Conservation (phyloP, 2,888 invertebrate species). For the Lithophane ornitopus region DNA sequence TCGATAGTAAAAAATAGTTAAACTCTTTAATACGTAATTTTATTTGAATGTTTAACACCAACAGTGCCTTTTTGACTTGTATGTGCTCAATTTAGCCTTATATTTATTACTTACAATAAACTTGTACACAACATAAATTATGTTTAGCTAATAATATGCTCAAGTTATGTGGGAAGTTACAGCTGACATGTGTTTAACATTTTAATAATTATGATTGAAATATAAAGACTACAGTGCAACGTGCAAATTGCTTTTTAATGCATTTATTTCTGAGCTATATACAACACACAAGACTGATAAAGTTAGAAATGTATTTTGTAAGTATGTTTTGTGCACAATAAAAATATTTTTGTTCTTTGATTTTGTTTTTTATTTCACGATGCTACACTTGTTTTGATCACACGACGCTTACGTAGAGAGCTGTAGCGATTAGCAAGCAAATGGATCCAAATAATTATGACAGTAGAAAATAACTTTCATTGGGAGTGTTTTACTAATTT, state of each 20-base stretch:
- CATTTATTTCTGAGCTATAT: slow-evolving; percentile 89
- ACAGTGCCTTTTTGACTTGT: slow-evolving; percentile 54
- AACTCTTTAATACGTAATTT: slow-evolving; percentile 33
- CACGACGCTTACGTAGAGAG: slow-evolving; percentile 62
- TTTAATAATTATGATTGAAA: slow-evolving; percentile 67
- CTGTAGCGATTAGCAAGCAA: slow-evolving; percentile 80
- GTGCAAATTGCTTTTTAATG: slow-evolving; percentile 84
- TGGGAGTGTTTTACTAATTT: slow-evolving; percentile 54
- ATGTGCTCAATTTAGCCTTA: slow-evolving; percentile 52
- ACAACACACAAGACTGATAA: slow-evolving; percentile 90
- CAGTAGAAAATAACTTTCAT: slow-evolving; percentile 37
- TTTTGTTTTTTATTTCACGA: slow-evolving; percentile 84
- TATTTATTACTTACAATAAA: slow-evolving; percentile 30
- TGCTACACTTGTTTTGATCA: slow-evolving; percentile 62
- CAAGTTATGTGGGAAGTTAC: slow-evolving; percentile 80
- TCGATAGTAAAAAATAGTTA: slow-evolving; percentile 16
- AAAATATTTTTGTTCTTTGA: slow-evolving; percentile 86
- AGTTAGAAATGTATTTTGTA: slow-evolving; percentile 87
- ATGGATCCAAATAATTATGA: slow-evolving; percentile 74
- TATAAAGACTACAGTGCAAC: slow-evolving; percentile 68
- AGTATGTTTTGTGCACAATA: slow-evolving; percentile 90
- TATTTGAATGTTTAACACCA: slow-evolving; percentile 27
- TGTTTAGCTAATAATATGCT: slow-evolving; percentile 68
- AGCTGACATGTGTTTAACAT: slow-evolving; percentile 74
- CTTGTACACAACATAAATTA: slow-evolving; percentile 1